Conservation (phyloP, 92 coral and sea anemone genomes). For the Siderastrea siderea region DNA sequence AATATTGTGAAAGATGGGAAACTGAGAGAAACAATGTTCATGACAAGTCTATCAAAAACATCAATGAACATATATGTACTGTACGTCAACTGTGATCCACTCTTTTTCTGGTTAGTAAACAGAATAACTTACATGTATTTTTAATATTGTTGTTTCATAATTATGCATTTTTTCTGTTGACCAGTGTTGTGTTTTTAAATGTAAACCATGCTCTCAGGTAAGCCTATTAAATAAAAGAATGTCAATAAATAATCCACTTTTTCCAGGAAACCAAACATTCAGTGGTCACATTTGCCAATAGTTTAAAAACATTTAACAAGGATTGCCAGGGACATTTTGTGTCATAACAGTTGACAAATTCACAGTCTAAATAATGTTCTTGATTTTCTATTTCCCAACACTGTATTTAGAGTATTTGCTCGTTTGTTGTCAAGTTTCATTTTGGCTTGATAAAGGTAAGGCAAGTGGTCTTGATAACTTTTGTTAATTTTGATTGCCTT, state of each 20-base stretch:
- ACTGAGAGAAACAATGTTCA: neutral
- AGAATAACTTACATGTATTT: too few species aligned
- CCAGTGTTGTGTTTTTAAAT: too few species aligned
- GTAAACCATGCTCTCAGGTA: neutral
- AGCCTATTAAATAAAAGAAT: neutral
- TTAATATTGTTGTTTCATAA: too few species aligned
- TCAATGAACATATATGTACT: too few species aligned
- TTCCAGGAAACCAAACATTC: conserved; percentile 54
- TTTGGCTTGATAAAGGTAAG: conserved; percentile 88
- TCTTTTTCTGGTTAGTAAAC: too few species aligned
- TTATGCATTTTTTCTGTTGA: too few species aligned
- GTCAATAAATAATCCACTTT: neutral
- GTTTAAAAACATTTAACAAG: neutral
- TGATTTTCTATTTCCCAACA: conserved; percentile 97
- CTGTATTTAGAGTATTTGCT: conserved; percentile 83
- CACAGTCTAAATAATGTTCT: conserved; percentile 86
- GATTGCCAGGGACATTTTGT: neutral
- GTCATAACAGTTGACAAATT: neutral
- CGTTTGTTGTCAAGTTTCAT: conserved; percentile 88
- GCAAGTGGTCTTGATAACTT: conserved; percentile 31
- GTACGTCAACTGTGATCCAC: too few species aligned
- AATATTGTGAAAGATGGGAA: too few species aligned
- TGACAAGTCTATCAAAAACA: neutral
- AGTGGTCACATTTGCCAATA: conserved; percentile 4
- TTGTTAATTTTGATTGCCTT: conserved; percentile 35